These are phyloP conservation scores for Oopsacas minuta DNA, from an alignment of 37 sponge, comb jelly and placozoan genomes.

Conservation along the genomic window DNA sequence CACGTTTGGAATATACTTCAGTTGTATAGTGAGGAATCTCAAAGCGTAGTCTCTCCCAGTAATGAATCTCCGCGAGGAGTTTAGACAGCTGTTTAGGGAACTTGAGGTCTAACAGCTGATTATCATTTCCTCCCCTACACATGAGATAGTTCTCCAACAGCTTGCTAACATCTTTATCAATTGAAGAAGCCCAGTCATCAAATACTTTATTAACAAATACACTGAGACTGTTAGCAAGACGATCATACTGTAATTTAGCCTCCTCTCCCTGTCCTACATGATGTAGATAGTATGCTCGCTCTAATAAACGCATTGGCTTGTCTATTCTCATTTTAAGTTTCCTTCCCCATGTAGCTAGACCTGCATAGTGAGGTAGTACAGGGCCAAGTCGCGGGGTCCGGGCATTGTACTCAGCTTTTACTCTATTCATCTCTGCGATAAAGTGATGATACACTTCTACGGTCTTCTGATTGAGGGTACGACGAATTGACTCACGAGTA, in stretches of 20 bases:
- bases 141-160: conserved; percentile 71
- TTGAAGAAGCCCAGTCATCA: conserved; percentile 71
- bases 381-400: conserved; percentile 45
- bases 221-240: conserved; percentile 70
- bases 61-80: conserved; percentile 78
- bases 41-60: conserved; percentile 93
- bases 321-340: conserved; percentile 81
- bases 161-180: conserved; percentile 65
- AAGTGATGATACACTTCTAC: conserved; percentile 80
- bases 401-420: conserved; percentile 82
- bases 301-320: conserved; percentile 63
- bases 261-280: conserved; percentile 79
- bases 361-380: conserved; percentile 59
- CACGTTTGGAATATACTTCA: conserved; percentile 64
- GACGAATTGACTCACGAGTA: conserved; percentile 76
- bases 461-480: conserved; percentile 78
- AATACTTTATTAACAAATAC: conserved; percentile 86
- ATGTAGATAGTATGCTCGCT: conserved; percentile 68
- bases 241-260: conserved; percentile 54
- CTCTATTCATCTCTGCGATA: conserved; percentile 74
- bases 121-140: conserved; percentile 23
- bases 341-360: conserved; percentile 76
- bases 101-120: conserved; percentile 43
- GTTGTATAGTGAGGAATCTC: conserved; percentile 90
- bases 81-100: conserved; percentile 68